Evolutionary conservation across 2,888 invertebrate species (phyloP).

Genomic region (Gandaritis pyraliata): DNA sequence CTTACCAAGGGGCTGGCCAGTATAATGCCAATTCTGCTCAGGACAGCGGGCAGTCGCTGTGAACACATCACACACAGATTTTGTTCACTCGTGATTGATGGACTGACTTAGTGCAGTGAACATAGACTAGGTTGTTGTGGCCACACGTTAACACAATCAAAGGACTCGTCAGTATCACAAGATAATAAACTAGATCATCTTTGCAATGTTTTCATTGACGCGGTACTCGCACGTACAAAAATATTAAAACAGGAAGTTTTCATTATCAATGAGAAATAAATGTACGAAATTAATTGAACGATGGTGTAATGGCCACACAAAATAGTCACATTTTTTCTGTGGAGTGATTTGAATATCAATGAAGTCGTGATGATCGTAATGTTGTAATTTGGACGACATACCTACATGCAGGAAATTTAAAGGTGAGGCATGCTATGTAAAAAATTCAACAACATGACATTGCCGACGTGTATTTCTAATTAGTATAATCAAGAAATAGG

Average conservation of each 20-base stretch:
- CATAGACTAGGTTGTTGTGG: slow-evolving; percentile 79
- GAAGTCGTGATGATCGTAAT: slow-evolving; percentile 55
- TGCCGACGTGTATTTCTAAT: slow-evolving; percentile 42
- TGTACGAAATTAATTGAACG: slow-evolving; percentile 44
- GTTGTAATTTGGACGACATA: slow-evolving; percentile 47
- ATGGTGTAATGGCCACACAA: slow-evolving; percentile 74
- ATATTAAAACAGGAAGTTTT: slow-evolving; percentile 23
- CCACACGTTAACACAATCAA: slow-evolving; percentile 51
- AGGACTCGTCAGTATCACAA: slow-evolving; percentile 19
- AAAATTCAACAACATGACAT: slow-evolving; percentile 59
- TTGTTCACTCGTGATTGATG: slow-evolving; percentile 83
- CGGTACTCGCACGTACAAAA: slow-evolving; percentile 29
- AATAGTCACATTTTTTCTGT: slow-evolving; percentile 67
- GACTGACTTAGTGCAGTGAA: slow-evolving; percentile 77
- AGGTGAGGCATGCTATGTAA: slow-evolving; percentile 64
- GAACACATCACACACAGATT: slow-evolving; percentile 88
- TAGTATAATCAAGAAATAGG: neutral
- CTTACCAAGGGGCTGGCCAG: slow-evolving; percentile 98
- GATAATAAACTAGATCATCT: slow-evolving; percentile 48
- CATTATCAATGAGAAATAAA: slow-evolving; percentile 36
- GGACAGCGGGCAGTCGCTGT: slow-evolving; percentile 97
- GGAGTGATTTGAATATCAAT: slow-evolving; percentile 54
- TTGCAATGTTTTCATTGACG: slow-evolving; percentile 79
- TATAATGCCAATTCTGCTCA: slow-evolving; percentile 98
- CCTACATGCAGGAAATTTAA: slow-evolving; percentile 59